A percentile compares a stretch with the other conserved stretches of the same genome.
phyloP scores from a whole-genome alignment of 1,140 invertebrate species.

The Myzus persicae region DNA sequence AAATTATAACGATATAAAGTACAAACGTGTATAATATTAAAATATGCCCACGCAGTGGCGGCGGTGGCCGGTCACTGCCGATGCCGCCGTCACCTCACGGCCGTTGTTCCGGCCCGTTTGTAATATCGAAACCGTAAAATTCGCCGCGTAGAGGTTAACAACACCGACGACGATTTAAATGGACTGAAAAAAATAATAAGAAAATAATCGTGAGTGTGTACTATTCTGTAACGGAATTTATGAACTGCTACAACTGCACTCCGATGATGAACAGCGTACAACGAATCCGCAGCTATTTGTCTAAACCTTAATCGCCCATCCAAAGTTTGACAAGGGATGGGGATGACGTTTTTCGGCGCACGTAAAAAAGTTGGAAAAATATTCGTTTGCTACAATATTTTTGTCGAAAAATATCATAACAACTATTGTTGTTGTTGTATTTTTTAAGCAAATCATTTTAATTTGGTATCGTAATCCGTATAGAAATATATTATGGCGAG shows the following conservation, averaged over 20 bases:
- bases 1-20: neutral
- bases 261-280: too few species aligned
- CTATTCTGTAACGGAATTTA: neutral
- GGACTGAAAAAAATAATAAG: neutral
- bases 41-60: neutral
- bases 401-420: neutral
- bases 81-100: neutral
- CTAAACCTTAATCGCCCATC: neutral
- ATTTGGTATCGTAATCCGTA: neutral
- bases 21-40: too few species aligned
- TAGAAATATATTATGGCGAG: neutral
- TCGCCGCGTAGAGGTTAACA: slow-evolving; percentile 46
- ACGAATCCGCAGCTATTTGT: neutral
- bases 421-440: neutral
- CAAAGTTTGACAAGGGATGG: neutral
- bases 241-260: neutral
- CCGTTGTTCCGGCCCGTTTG: slow-evolving; percentile 49
- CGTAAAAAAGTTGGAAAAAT: neutral
- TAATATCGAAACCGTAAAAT: slow-evolving; percentile 52
- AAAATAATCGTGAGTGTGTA: neutral
- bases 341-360: neutral
- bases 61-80: neutral
- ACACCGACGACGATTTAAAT: neutral
- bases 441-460: neutral
- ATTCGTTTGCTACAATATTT: neutral